Base-by-base conservation (phyloP, 2,888 invertebrate genomes). In the Hemithea aestivaria region DNA sequence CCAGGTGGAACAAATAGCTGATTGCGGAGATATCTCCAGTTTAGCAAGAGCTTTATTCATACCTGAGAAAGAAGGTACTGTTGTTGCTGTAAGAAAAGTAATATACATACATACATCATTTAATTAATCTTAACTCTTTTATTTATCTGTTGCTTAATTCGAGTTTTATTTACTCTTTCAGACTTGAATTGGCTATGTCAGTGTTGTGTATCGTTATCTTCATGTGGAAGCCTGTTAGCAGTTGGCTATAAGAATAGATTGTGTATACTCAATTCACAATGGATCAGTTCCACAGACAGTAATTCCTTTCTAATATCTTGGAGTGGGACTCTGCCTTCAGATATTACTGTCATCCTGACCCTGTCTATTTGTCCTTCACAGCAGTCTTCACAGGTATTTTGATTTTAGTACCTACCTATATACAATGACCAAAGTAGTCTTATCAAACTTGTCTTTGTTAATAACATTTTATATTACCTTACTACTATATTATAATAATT, bases 1-100 rank as follows among this genome's bases (percentile, higher is more conserved):
- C 67, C 90, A 90, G 77, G 88, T 91, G n/a, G 90, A 90, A 72
- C 80, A 87, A 57, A 88, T 90, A 58, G 90, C 90, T 21, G 89
- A 87, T 55, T 90, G 91, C 62, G 88, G 89, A 28, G 90, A 91
- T 76, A 87, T 90, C 57, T 80, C 82, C 27, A 88, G 85, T 60
- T 73, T 91, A 36, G 89, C 88, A 45, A 80, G 89, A 65, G 88
- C 88, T 36, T 79, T 91, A 47, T 90, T 89, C 51, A 78, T 90
- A 45, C 68, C 82, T 10, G 89, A 89, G 55, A 81, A 69, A 63
- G 84, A 84, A 68, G 83, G 88, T 80, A 62, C 36, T 4, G n/a
- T 20, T 23, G n/a, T n/a, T n/a, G n/a, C n/a, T n/a, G n/a, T n/a
- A n/a, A n/a, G n/a, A n/a, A n/a, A n/a, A n/a, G n/a, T n/a, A n/a